These are phyloP conservation scores for Panagrolaimus sp. DNA, from an alignment of 1,140 invertebrate species.

Conservation along the genomic window DNA sequence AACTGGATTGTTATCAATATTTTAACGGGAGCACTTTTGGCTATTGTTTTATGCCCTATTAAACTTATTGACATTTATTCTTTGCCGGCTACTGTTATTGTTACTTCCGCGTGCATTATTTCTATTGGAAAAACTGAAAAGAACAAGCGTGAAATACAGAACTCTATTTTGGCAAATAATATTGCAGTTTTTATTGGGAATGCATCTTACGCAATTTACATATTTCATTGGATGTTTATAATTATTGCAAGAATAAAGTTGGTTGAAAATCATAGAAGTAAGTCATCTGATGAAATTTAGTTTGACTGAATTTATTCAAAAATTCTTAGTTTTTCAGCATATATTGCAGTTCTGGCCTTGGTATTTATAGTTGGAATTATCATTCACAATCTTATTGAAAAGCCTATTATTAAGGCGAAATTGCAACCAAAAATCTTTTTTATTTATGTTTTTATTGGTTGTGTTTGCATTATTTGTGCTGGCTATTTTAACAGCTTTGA, in stretches of 20 bases:
- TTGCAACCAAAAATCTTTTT: too few species aligned
- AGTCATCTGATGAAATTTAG: too few species aligned
- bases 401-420: too few species aligned
- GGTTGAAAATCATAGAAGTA: too few species aligned
- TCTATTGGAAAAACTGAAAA: not conserved
- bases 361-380: too few species aligned
- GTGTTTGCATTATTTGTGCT: too few species aligned
- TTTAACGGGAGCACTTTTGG: not conserved
- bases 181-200: not conserved
- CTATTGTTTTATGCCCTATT: not conserved
- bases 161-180: not conserved
- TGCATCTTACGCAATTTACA: not conserved
- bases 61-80: not conserved
- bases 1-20: not conserved
- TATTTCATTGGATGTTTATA: conserved; percentile 3
- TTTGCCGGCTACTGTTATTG: not conserved
- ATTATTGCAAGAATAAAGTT: not conserved
- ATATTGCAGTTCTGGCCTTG: too few species aligned
- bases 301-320: too few species aligned
- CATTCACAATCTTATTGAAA: too few species aligned
- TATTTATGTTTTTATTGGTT: too few species aligned
- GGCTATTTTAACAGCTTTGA: too few species aligned
- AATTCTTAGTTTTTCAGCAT: too few species aligned
- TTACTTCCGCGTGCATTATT: not conserved
- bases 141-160: not conserved